Evolutionary conservation across 2,113 vertebrate genomes (phyloP), one percentile per base, ranked within the genome.

Genomic region (Tiliqua scincoides): DNA sequence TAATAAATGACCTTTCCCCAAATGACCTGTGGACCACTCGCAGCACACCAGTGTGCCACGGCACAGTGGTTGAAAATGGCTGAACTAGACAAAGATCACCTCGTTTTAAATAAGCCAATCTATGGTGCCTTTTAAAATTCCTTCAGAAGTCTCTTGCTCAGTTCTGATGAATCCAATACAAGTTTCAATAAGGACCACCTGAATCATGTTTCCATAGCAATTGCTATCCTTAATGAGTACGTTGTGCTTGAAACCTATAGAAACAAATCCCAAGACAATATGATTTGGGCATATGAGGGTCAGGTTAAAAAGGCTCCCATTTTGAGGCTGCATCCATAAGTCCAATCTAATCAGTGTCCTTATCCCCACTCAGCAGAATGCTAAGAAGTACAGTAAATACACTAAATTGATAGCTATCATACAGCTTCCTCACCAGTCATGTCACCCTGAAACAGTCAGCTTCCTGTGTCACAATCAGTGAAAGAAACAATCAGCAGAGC

Each of bases 71-170:
- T n/a, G n/a, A n/a, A n/a, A n/a, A n/a, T n/a, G n/a, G n/a, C n/a
- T n/a, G n/a, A n/a, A n/a, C n/a, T n/a, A 85, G 79, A 93, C 91
- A 71, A 83, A 65, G 75, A 93, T 91, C 79, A 88, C 71, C 37
- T 88, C 75, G 84, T 90, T 81, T 89, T 82, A 86, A 93, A 88
- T 83, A 81, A 87, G 90, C 15, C 71, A 83, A 81, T 57, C 85
- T 82, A 2, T 67, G 77, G n/a, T 78, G 83, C 40, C 65, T 95
- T 93, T 93, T 76, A 57, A 14, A 75, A 67, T 35, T 91, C 61
- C 89, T 93, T 94, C 86, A 91, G 48, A 91, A 91, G 32, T 87
- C 48, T 79, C 59, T 77, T 84, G 5, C 9, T 52, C 73, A 79
- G 3, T 48, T 92, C 48, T 89, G 62, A 73, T 88, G 57, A 61